Percentiles rank a stretch among this genome's conserved stretches.
Evolutionary conservation across 2,888 invertebrate species (phyloP).

Genomic region (Sepiola atlantica): DNA sequence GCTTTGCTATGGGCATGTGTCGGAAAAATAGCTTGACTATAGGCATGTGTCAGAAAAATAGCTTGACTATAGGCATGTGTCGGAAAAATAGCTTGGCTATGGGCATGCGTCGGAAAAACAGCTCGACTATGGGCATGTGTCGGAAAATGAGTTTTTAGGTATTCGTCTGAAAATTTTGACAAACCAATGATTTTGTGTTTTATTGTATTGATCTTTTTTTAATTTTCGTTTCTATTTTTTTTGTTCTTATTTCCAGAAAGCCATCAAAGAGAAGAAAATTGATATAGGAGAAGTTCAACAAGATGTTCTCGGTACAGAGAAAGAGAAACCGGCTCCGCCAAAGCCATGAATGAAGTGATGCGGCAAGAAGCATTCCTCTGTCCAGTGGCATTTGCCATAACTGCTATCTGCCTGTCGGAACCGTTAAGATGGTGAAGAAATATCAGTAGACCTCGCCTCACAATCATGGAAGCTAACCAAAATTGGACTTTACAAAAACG

Average conservation of each 20-base stretch:
- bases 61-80: too few species aligned
- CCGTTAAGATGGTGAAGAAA: neutral
- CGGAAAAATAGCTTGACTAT: too few species aligned
- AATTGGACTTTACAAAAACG: neutral
- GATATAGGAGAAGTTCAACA: conserved; percentile 70
- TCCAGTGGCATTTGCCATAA: neutral
- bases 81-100: too few species aligned
- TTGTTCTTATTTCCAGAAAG: conserved; percentile 65
- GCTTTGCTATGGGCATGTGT: too few species aligned
- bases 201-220: too few species aligned
- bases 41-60: too few species aligned
- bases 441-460: neutral
- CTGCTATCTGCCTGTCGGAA: neutral
- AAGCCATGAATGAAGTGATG: neutral
- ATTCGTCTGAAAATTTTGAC: too few species aligned
- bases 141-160: too few species aligned
- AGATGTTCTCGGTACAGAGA: conserved; percentile 63
- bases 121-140: too few species aligned
- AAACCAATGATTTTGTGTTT: too few species aligned
- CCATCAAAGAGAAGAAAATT: conserved; percentile 70
- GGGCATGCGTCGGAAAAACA: too few species aligned
- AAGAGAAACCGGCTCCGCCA: conserved; percentile 49
- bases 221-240: neutral
- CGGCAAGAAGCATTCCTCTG: neutral
- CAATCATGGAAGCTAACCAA: neutral